Evolutionary conservation across 2,797 vertebrate species (phyloP).

Genomic region (Gorsachius magnificus): DNA sequence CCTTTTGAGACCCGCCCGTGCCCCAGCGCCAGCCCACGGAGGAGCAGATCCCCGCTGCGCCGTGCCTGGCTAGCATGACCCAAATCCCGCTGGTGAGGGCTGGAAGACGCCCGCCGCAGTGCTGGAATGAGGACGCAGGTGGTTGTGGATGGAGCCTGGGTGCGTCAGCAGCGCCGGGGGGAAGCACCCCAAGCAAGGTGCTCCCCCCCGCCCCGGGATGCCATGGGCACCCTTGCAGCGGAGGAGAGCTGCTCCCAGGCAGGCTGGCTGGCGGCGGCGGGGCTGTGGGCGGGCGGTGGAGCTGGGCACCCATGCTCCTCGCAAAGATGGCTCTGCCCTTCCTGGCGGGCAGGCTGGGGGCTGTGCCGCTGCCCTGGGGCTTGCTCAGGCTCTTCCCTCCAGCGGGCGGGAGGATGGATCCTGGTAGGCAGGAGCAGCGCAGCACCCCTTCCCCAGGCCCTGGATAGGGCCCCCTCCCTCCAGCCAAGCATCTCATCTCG

Average conservation of each 20-base stretch:
- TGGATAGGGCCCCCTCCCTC: background rate
- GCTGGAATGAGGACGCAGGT: conserved; percentile 4
- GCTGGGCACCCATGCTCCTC: rapidly evolving
- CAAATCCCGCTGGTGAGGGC: background rate
- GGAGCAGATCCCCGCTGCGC: background rate
- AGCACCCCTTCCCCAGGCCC: background rate
- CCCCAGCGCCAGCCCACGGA: background rate
- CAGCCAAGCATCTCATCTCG: background rate
- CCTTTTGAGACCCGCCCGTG: background rate
- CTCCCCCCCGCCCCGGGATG: background rate
- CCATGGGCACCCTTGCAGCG: background rate
- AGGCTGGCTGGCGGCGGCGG: background rate
- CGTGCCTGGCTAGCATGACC: conserved; percentile 5
- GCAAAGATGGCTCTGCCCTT: background rate
- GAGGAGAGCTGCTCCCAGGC: background rate
- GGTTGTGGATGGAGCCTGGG: background rate
- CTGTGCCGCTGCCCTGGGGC: background rate
- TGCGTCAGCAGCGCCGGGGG: background rate
- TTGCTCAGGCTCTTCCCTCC: background rate
- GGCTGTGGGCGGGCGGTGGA: rapidly evolving
- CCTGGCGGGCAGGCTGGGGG: rapidly evolving
- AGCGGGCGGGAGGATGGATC: background rate
- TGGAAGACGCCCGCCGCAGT: background rate
- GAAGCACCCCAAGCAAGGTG: background rate
- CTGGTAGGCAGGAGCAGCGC: background rate